phyloP scores from a whole-genome alignment of 2,797 vertebrate genomes.

The Rhinoraja longicauda region DNA sequence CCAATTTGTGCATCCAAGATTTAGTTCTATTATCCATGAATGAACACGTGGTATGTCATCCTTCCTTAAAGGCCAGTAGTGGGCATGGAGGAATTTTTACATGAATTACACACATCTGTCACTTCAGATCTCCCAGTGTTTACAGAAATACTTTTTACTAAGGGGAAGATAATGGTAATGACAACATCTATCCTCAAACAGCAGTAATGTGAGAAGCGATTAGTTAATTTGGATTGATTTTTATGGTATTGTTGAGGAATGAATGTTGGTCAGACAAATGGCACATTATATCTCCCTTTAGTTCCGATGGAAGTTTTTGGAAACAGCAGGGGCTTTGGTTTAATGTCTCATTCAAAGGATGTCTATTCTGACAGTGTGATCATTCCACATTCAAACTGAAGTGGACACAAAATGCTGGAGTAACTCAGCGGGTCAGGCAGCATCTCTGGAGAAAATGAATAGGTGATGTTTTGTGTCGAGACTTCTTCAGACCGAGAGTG shows the following conservation, averaged over 20 bases:
- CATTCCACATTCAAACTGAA: too few species aligned
- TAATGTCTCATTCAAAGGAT: background rate
- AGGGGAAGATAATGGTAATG: background rate
- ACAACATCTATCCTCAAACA: background rate
- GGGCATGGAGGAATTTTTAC: background rate
- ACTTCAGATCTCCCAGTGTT: background rate
- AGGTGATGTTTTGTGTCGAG: too few species aligned
- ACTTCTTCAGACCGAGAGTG: too few species aligned
- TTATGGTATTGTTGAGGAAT: background rate
- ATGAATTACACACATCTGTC: background rate
- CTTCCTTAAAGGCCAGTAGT: too few species aligned
- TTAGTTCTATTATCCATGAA: conserved; percentile 16
- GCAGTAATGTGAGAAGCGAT: background rate
- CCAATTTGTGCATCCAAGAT: background rate
- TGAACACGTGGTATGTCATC: background rate
- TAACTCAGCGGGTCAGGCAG: too few species aligned
- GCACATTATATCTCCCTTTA: background rate
- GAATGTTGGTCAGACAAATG: background rate
- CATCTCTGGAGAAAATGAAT: too few species aligned
- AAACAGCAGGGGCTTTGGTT: background rate
- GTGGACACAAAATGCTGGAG: too few species aligned
- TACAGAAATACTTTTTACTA: background rate
- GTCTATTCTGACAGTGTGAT: too few species aligned
- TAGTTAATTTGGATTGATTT: background rate
- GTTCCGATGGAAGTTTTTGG: background rate